Percentiles rank a stretch among this genome's conserved stretches.
Evolutionary conservation across 1,140 invertebrate genomes (phyloP).

Genomic region (Lineus longissimus): DNA sequence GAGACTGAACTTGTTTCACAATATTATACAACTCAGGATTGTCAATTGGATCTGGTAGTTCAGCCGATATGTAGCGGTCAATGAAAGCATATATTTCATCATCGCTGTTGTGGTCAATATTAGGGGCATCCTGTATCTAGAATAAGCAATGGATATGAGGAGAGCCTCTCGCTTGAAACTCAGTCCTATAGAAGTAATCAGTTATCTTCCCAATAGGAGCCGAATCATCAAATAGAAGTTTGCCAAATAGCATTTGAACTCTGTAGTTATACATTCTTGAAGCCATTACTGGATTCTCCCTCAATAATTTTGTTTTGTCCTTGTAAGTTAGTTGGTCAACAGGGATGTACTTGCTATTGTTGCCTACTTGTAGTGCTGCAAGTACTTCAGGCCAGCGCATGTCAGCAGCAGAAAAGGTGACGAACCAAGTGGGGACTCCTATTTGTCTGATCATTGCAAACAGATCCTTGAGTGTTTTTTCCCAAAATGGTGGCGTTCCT

Average conservation of each 20-base stretch:
- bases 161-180: constrained; percentile 20
- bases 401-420: not conserved
- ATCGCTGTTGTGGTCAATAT: not conserved
- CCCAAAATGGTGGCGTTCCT: constrained; percentile 3
- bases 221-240: not conserved
- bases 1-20: not conserved
- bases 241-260: not conserved
- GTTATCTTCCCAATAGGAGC: constrained; percentile 15
- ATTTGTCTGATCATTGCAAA: constrained; percentile 5
- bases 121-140: constrained; percentile 9
- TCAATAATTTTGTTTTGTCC: not conserved
- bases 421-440: constrained; percentile 5
- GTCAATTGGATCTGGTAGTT: not conserved
- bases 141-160: constrained; percentile 22
- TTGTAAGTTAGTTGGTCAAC: not conserved
- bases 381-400: constrained; percentile 4
- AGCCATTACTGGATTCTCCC: not conserved
- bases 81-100: not conserved
- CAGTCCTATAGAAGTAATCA: constrained; percentile 18
- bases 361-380: not conserved
- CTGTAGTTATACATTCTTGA: not conserved
- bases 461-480: not conserved
- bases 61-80: not conserved
- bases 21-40: constrained; percentile 2
- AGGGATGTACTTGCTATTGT: not conserved